Evolutionary conservation across 2,888 invertebrate genomes (phyloP), one percentile per base, ranked within the genome.

Genomic region (Smittia aterrima): DNA sequence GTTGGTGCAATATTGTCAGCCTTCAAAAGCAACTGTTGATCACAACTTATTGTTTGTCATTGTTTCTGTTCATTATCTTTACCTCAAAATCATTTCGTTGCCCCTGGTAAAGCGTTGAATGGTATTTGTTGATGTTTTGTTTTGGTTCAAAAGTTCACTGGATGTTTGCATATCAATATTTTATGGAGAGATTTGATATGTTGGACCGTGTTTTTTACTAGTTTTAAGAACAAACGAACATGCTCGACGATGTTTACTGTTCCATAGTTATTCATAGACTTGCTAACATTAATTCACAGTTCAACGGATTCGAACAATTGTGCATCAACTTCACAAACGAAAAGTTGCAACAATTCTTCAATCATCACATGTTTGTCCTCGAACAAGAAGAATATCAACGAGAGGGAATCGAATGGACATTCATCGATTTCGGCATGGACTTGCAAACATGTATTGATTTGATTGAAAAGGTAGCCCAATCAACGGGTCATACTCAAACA

Each of bases 381-480:
- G 94, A 94, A 86, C 94, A 94, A 88, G 94, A 95, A 86, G 93
- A 94, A 84, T 94, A 94, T 85, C 90, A 92, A 83, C 88, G 89
- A 79, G 94, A 95, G 86, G 93, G 93, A 83, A 93, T 95, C 85
- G 89, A 92, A 82, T 95, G 94, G 94, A 90, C 90, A 81, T 95
- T 95, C 86, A 94, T 95, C 84, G 94, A 94, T 87, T 94, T 94
- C 85, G 94, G 94, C 85, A 91, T 95, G 90, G 94, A 94, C 85
- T 89, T 95, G 82, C 89, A 95, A 83, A 95, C 96, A 86, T 98
- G 97, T 89, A 98, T 98, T 86, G 98, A 98, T 85, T 89, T 98
- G 80, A 96, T 97, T 84, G 96, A 96, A 89, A 96, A 96, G 95
- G 95, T 95, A 87, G 76, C 75, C 75, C 76, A 47, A 18, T 64